These are phyloP conservation scores for Anadara kagoshimensis DNA, from an alignment of 1,140 invertebrate species.

Conservation along the genomic window DNA sequence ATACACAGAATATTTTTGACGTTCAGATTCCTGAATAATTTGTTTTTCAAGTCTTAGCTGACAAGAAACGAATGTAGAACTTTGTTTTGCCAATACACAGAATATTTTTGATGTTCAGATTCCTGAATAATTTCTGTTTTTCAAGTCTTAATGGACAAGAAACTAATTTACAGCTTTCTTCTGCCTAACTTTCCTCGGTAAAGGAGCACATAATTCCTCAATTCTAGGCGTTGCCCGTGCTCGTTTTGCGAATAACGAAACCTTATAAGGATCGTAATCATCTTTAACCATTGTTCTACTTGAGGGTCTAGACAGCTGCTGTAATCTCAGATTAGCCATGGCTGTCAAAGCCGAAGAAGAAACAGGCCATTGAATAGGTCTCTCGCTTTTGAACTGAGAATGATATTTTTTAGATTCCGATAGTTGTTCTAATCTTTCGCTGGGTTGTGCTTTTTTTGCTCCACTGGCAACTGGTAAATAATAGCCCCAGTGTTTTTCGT, in stretches of 20 bases:
- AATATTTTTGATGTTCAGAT: too few relatives aligned
- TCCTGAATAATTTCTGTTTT: too few relatives aligned
- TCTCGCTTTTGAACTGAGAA: conserved; percentile 51
- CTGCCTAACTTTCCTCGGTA: conserved; percentile 58
- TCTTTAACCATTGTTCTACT: conserved; percentile 63
- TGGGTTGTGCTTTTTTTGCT: conserved; percentile 42
- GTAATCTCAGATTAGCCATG: conserved; percentile 57
- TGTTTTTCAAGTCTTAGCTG: too few relatives aligned
- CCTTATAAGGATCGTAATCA: conserved; percentile 67
- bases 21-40: too few relatives aligned
- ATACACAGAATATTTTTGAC: too few relatives aligned
- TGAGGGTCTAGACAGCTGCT: conserved; percentile 62
- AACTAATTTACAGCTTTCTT: conserved; percentile 50
- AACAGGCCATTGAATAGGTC: conserved; percentile 59
- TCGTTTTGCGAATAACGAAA: conserved; percentile 49
- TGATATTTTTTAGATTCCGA: conserved; percentile 55
- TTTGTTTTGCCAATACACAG: conserved; percentile 27
- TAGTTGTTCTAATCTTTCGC: conserved; percentile 52
- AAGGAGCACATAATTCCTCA: conserved; percentile 59
- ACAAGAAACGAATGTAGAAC: conserved; percentile 6
- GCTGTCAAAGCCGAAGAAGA: conserved; percentile 55
- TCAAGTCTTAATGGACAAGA: not conserved
- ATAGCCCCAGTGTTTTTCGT: conserved; percentile 50
- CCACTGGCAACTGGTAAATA: conserved; percentile 44
- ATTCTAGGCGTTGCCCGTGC: conserved; percentile 59